Conservation (phyloP, 2,888 invertebrate species). For the Mesorhabditis spiculigera region DNA sequence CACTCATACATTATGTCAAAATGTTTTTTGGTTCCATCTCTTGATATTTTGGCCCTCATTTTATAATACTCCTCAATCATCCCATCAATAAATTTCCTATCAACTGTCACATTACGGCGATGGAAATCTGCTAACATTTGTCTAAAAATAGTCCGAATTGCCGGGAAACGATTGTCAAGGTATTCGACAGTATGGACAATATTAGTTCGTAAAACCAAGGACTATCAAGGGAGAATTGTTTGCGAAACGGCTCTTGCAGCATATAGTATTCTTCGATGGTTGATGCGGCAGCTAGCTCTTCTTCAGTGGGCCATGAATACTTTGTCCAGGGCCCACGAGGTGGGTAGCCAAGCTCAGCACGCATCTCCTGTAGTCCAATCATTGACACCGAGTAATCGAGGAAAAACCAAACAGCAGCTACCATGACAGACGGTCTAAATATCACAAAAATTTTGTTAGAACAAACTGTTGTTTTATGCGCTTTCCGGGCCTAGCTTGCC, state of each 20-base stretch:
- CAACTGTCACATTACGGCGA: too few species aligned
- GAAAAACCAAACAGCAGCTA: slow-evolving; percentile 12
- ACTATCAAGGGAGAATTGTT: slow-evolving; percentile 22
- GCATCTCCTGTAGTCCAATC: slow-evolving; percentile 22
- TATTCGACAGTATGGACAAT: slow-evolving; percentile 18
- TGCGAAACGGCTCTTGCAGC: slow-evolving; percentile 19
- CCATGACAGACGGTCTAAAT: slow-evolving; percentile 14
- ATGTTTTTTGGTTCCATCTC: too few species aligned
- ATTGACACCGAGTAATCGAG: slow-evolving; percentile 14
- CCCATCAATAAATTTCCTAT: too few species aligned
- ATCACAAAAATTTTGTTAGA: neutral
- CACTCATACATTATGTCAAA: too few species aligned
- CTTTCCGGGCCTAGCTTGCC: too few species aligned
- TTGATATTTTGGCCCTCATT: too few species aligned
- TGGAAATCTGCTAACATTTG: too few species aligned
- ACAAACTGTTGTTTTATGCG: too few species aligned
- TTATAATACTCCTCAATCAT: too few species aligned
- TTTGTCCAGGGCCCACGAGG: slow-evolving; percentile 21
- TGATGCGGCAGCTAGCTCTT: slow-evolving; percentile 20
- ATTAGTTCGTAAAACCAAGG: slow-evolving; percentile 20
- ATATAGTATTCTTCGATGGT: slow-evolving; percentile 24
- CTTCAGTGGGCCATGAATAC: slow-evolving; percentile 9
- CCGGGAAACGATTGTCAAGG: slow-evolving; percentile 19
- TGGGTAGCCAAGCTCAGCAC: slow-evolving; percentile 19
- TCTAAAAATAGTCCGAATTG: slow-evolving; percentile 16